Conservation (phyloP, 1,140 invertebrate species). For the Papilio polyxenes region DNA sequence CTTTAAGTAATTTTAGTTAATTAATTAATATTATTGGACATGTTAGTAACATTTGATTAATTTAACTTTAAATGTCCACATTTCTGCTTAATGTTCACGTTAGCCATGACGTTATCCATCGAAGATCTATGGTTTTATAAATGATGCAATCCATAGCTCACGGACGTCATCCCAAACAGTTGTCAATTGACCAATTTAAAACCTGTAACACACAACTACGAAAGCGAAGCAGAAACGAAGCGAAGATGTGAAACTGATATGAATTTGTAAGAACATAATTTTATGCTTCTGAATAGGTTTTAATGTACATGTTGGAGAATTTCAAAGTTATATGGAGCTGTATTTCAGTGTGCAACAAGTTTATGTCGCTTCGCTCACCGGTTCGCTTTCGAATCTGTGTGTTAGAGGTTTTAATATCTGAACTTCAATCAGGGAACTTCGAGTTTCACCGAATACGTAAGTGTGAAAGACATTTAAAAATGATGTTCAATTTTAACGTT, state of each 20-base stretch:
- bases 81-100: not conserved
- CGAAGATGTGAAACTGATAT: not conserved
- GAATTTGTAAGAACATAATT: no score
- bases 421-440: not conserved
- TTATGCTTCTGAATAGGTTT: no score
- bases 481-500: not conserved
- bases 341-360: not conserved
- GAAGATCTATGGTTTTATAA: not conserved
- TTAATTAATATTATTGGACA: not conserved
- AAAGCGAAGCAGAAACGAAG: not conserved
- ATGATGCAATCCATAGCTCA: conserved; percentile 1
- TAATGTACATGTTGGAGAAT: no score
- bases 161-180: not conserved
- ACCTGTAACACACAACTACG: not conserved
- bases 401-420: not conserved
- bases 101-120: not conserved
- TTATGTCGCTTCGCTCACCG: not conserved
- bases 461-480: not conserved
- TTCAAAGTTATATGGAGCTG: no score
- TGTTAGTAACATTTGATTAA: not conserved
- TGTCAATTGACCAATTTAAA: conserved; percentile 7
- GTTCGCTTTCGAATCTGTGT: not conserved
- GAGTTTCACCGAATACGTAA: not conserved
- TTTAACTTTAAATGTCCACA: not conserved
- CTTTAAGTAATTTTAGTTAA: no score